These are phyloP conservation scores for Salpingus planirostris DNA, from an alignment of 2,888 invertebrate species.

Conservation along the genomic window DNA sequence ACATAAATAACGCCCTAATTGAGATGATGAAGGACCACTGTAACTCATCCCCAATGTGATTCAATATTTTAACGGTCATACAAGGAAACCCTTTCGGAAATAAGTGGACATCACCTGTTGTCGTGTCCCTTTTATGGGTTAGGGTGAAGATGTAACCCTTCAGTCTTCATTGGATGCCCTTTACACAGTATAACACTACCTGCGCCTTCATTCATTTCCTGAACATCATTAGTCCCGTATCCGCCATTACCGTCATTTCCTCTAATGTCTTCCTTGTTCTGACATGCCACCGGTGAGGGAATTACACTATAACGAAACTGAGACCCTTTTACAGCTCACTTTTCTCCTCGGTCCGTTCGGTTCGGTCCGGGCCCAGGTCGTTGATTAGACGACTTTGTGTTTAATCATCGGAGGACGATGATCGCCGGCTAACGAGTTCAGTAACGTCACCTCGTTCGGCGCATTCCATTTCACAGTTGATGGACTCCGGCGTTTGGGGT, in stretches of 20 bases:
- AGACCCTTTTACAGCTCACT: no score
- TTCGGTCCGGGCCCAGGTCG: no score
- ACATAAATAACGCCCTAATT: conserved; percentile 16
- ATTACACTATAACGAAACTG: conserved; percentile 1
- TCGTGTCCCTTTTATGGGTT: no score
- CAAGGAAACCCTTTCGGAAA: conserved; percentile 5
- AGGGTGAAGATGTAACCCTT: no score
- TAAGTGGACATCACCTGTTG: conserved; percentile 16
- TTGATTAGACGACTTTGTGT: conserved; percentile 2
- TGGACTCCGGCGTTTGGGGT: conserved; percentile 10
- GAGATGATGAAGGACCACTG: conserved; percentile 16
- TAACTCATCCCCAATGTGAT: conserved; percentile 14
- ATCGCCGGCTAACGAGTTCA: conserved; percentile 3
- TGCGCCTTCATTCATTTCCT: conserved; percentile 18
- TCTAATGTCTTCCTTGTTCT: conserved; percentile 3
- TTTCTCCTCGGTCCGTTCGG: no score
- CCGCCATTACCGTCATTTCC: conserved; percentile 19
- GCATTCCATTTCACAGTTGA: conserved; percentile 14
- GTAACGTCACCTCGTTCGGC: conserved; percentile 6
- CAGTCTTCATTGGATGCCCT: no score
- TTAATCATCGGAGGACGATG: conserved; percentile 2
- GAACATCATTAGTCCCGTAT: conserved; percentile 20
- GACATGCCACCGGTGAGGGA: conserved; percentile 1
- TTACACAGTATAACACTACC: conserved; percentile 8
- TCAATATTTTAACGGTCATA: conserved; percentile 15